These are phyloP conservation scores for Halotydeus destructor DNA, from an alignment of 1,140 invertebrate species.

Conservation along the genomic window DNA sequence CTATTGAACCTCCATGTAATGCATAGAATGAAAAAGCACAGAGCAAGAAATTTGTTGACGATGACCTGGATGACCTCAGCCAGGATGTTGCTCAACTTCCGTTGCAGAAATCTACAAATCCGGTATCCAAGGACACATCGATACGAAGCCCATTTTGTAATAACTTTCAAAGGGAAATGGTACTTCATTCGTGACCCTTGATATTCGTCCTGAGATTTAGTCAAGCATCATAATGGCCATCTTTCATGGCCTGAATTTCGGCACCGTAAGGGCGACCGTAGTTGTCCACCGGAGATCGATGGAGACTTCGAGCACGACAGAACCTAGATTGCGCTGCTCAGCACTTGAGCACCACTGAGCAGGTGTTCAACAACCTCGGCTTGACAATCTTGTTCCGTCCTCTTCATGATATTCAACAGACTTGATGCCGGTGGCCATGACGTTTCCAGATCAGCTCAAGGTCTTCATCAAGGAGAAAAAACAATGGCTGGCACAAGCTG, in stretches of 20 bases:
- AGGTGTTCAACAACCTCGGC: neutral
- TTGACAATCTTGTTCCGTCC: neutral
- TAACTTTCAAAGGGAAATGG: neutral
- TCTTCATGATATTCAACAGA: neutral
- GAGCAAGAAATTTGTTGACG: constrained; percentile 20
- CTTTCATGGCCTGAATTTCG: neutral
- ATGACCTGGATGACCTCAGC: no score
- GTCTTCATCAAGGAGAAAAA: constrained; percentile 81
- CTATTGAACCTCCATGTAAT: neutral
- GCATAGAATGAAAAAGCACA: neutral
- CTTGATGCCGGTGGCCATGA: neutral
- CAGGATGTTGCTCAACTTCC: neutral
- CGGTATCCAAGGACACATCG: neutral
- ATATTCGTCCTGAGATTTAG: neutral
- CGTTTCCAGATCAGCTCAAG: constrained; percentile 49
- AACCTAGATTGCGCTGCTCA: neutral
- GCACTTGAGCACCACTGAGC: neutral
- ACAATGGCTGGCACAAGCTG: constrained; percentile 42
- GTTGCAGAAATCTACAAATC: neutral
- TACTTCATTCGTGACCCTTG: neutral
- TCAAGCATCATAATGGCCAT: neutral
- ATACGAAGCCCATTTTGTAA: neutral
- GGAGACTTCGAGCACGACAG: no score
- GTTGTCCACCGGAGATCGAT: constrained; percentile 1
- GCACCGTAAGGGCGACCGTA: neutral